Percentiles rank a stretch among this genome's conserved stretches.
Evolutionary conservation across 2,113 vertebrate species (phyloP).

Genomic region (Nycticryphes semicollaris): DNA sequence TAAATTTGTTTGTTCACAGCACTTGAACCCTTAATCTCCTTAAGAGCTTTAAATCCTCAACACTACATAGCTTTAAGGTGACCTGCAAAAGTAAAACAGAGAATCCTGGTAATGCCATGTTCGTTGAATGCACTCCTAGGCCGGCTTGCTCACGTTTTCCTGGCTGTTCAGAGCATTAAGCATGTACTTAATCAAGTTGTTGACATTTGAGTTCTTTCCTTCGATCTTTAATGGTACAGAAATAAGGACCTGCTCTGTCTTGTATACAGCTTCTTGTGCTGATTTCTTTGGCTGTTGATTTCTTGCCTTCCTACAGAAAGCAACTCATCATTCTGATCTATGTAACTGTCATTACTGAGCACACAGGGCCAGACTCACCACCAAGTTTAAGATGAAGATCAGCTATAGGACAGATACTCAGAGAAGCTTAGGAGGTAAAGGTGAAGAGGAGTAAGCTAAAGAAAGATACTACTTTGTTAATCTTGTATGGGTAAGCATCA

Average conservation of each 20-base stretch:
- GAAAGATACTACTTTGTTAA: neutral
- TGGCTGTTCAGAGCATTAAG: neutral
- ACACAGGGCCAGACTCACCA: neutral
- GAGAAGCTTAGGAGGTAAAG: neutral
- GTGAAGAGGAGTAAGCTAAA: neutral
- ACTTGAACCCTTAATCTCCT: slow-evolving; percentile 50
- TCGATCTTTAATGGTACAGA: neutral
- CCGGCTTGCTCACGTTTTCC: neutral
- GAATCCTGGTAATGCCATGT: neutral
- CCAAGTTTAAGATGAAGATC: neutral
- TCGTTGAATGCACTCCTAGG: neutral
- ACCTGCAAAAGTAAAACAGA: neutral
- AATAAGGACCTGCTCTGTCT: neutral
- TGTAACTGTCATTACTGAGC: neutral
- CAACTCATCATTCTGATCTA: neutral
- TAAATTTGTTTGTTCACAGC: slow-evolving; percentile 35
- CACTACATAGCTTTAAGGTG: slow-evolving; percentile 13
- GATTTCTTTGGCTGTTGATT: neutral
- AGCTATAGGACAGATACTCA: neutral
- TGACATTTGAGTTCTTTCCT: slow-evolving; percentile 51
- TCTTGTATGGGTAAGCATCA: neutral
- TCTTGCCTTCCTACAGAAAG: neutral
- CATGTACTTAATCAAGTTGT: slow-evolving; percentile 33
- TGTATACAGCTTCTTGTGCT: neutral
- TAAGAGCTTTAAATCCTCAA: slow-evolving; percentile 5